phyloP scores from a whole-genome alignment of 1,140 invertebrate genomes.

The Ceratina australensis region DNA sequence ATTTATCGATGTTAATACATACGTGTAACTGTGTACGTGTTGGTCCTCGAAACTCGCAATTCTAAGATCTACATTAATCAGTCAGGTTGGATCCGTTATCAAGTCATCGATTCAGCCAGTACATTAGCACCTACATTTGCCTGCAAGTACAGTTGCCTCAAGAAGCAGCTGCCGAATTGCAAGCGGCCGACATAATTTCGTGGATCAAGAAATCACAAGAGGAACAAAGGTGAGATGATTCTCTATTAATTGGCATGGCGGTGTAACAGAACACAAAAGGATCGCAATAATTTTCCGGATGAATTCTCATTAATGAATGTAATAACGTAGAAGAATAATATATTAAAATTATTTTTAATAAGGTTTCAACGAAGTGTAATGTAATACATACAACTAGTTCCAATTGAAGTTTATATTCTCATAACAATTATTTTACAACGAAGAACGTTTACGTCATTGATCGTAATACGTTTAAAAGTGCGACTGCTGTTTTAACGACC shows the following conservation, averaged over 20 bases:
- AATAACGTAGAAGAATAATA: no score
- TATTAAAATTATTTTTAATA: no score
- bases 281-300: constrained; percentile 20
- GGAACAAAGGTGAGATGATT: constrained; percentile 45
- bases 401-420: no score
- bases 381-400: no score
- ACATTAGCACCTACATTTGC: constrained; percentile 64
- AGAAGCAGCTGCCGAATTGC: constrained; percentile 60
- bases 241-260: constrained; percentile 28
- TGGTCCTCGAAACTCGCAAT: constrained; percentile 54
- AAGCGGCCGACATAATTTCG: constrained; percentile 42
- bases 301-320: no score
- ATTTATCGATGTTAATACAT: background rate
- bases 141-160: constrained; percentile 63
- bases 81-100: constrained; percentile 1
- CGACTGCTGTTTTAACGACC: constrained; percentile 37
- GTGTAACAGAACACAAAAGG: constrained; percentile 47
- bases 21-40: constrained; percentile 59
- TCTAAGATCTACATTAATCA: constrained; percentile 16
- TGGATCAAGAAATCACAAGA: constrained; percentile 63
- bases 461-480: constrained; percentile 31
- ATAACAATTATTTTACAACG: background rate
- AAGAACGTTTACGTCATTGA: constrained; percentile 10
- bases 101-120: constrained; percentile 27
- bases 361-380: no score